Percentiles rank a stretch among this genome's conserved stretches.
phyloP scores from a whole-genome alignment of 64 coral and sea anemone genomes.

The Pocillopora damicornis region DNA sequence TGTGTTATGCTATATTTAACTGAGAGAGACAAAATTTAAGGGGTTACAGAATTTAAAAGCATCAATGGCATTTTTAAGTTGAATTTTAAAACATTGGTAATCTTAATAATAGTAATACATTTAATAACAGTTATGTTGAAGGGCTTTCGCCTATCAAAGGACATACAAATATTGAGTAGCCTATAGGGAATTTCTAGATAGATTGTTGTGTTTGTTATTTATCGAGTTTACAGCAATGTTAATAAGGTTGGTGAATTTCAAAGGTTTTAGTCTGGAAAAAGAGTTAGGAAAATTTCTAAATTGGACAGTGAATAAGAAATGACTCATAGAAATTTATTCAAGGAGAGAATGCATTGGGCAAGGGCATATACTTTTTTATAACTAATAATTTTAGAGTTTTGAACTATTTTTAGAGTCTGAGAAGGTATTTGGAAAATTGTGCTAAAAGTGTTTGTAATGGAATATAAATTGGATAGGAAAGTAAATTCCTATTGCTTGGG shows the following conservation, averaged over 20 bases:
- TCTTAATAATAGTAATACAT: background rate
- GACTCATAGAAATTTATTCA: too few relatives aligned
- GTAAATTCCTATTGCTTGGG: background rate
- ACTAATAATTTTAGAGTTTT: background rate
- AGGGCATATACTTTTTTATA: background rate
- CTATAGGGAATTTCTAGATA: background rate
- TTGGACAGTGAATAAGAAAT: too few relatives aligned
- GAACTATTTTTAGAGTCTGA: slow-evolving; percentile 2
- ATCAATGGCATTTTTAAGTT: background rate
- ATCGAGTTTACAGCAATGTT: background rate
- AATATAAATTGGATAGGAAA: background rate
- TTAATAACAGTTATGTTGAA: background rate
- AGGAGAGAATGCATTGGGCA: too few relatives aligned
- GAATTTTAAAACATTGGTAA: background rate
- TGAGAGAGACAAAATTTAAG: background rate
- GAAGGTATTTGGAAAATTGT: background rate
- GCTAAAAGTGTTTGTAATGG: background rate
- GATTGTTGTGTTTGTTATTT: background rate
- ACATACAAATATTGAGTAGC: background rate
- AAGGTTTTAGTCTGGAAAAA: background rate
- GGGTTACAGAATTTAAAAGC: background rate
- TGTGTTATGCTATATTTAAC: background rate
- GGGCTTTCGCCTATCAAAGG: background rate
- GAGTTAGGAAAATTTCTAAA: too few relatives aligned
- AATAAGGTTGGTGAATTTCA: background rate